Percentiles rank a stretch among this genome's conserved stretches.
phyloP scores from a whole-genome alignment of 2,797 vertebrate species.

The Lithobates pipiens region DNA sequence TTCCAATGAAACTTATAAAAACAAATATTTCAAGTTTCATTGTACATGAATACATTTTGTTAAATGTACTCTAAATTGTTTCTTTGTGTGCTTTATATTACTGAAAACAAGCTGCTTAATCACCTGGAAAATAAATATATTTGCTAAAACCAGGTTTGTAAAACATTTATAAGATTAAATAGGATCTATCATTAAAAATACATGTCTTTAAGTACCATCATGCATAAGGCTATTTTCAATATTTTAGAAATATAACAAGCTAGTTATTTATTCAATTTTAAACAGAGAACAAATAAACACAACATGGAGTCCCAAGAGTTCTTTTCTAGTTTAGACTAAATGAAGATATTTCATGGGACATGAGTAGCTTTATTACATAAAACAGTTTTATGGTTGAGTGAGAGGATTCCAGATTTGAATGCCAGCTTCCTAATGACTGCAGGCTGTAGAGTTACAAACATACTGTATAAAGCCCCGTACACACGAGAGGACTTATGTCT shows the following conservation, averaged over 20 bases:
- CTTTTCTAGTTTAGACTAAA: background rate
- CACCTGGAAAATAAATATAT: background rate
- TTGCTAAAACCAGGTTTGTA: background rate
- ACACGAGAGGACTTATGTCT: too few species aligned
- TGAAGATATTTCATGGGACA: background rate
- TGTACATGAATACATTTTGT: background rate
- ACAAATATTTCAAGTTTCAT: too few species aligned
- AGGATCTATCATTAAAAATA: background rate
- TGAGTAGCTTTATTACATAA: background rate
- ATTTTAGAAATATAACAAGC: slow-evolving; percentile 9
- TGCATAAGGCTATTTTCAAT: background rate
- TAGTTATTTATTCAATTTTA: background rate
- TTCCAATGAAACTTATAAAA: too few species aligned
- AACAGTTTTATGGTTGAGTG: background rate
- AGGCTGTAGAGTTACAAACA: background rate
- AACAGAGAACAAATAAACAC: slow-evolving; percentile 22
- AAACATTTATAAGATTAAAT: background rate
- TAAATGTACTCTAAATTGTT: background rate
- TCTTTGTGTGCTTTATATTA: background rate
- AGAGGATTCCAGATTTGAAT: background rate
- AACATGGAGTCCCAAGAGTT: background rate
- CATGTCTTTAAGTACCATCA: slow-evolving; percentile 4
- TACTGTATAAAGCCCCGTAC: too few species aligned
- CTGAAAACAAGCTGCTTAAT: background rate
- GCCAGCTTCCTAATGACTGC: background rate